phyloP scores from a whole-genome alignment of 2,888 invertebrate species.

The Andrena chrysosceles region DNA sequence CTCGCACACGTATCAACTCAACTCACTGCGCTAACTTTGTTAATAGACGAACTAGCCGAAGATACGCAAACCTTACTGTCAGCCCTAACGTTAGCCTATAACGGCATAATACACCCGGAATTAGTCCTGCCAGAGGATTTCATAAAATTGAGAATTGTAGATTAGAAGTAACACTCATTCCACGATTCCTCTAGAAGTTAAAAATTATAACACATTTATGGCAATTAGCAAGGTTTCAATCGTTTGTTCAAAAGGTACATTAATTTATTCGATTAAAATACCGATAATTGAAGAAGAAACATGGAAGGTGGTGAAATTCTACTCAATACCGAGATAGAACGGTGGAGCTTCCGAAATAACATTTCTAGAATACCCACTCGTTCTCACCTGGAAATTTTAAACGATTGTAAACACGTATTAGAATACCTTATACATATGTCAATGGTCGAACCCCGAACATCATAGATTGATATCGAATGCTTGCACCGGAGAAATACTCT shows the following conservation, averaged over 20 bases:
- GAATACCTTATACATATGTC: background rate
- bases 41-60: background rate
- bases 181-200: background rate
- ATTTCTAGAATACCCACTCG: background rate
- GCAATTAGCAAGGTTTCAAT: background rate
- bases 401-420: background rate
- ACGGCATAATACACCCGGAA: background rate
- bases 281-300: background rate
- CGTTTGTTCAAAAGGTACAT: background rate
- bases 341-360: background rate
- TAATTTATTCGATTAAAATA: background rate
- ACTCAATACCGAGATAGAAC: background rate
- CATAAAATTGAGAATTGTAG: background rate
- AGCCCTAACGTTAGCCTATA: background rate
- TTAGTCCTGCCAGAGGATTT: background rate
- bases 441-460: background rate
- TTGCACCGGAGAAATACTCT: background rate
- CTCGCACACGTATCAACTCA: too few relatives aligned
- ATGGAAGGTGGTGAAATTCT: background rate
- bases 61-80: background rate
- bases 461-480: background rate
- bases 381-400: background rate
- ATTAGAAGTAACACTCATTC: background rate
- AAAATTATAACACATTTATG: background rate
- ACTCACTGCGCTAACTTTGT: too few relatives aligned